Conservation (phyloP, 53 echinoderm and acorn worm genomes). For the Paracentrotus lividus region DNA sequence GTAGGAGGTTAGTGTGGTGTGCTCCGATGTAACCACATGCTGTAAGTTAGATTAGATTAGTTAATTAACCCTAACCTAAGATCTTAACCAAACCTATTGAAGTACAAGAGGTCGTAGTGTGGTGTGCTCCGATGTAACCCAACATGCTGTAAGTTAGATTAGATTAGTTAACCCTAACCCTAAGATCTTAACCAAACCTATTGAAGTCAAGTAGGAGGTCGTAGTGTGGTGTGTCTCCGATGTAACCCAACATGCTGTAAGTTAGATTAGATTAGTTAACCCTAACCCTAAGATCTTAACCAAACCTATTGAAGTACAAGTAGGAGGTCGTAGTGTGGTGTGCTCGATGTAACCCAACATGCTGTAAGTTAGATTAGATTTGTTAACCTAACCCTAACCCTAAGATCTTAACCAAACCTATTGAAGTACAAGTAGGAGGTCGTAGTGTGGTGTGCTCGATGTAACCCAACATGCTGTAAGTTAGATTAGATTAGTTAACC, state of each 20-base stretch:
- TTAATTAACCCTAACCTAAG: too few relatives aligned
- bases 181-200: slow-evolving; percentile 94
- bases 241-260: slow-evolving; percentile 91
- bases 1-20: too few relatives aligned
- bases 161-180: too few relatives aligned
- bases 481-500: too few relatives aligned
- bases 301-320: slow-evolving; percentile 39
- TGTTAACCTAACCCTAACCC: slow-evolving; percentile 92
- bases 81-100: slow-evolving; percentile 97
- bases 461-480: slow-evolving; percentile 92
- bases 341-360: slow-evolving; percentile 93
- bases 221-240: slow-evolving; percentile 96
- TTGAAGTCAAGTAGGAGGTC: slow-evolving; percentile 96
- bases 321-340: too few relatives aligned
- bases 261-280: too few relatives aligned
- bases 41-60: too few relatives aligned
- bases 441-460: slow-evolving; percentile 95
- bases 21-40: too few relatives aligned
- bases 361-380: slow-evolving; percentile 96
- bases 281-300: too few relatives aligned
- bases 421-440: slow-evolving; percentile 92
- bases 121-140: slow-evolving; percentile 90
- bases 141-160: too few relatives aligned
- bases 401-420: slow-evolving; percentile 95
- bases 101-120: slow-evolving; percentile 96